Conservation (phyloP, 1,140 invertebrate genomes). For the Tetragnatha versicolor region DNA sequence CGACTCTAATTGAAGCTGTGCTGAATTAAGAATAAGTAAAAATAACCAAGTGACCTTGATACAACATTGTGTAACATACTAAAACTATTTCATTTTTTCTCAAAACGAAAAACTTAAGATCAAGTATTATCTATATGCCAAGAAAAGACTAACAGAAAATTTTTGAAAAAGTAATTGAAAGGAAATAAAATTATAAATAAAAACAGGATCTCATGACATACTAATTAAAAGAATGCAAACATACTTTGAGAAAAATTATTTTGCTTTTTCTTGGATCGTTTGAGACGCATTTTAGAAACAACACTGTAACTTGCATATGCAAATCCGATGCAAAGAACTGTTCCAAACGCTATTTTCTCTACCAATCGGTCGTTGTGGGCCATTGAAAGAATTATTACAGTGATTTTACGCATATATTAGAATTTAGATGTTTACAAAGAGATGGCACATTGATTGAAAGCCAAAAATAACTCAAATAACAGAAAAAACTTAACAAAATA, state of each 20-base stretch:
- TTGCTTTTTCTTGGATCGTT: slow-evolving; percentile 15
- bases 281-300: slow-evolving; percentile 23
- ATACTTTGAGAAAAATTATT: slow-evolving; percentile 22
- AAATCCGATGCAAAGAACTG: slow-evolving; percentile 39
- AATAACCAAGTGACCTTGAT: too few relatives aligned
- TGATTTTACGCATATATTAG: too few relatives aligned
- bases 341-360: slow-evolving; percentile 38
- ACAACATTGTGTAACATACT: too few relatives aligned
- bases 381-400: too few relatives aligned
- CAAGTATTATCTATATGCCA: background rate
- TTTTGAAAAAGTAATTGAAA: background rate
- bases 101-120: background rate
- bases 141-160: background rate
- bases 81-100: background rate
- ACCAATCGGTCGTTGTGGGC: slow-evolving; percentile 17
- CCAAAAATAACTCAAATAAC: background rate
- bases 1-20: too few relatives aligned
- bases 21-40: too few relatives aligned
- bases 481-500: too few relatives aligned
- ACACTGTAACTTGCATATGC: slow-evolving; percentile 39
- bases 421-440: background rate
- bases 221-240: too few relatives aligned
- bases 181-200: too few relatives aligned
- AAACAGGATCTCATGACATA: too few relatives aligned
- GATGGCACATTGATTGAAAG: background rate